phyloP scores from a whole-genome alignment of 2,888 invertebrate species.

The Phymatocera aterrima region DNA sequence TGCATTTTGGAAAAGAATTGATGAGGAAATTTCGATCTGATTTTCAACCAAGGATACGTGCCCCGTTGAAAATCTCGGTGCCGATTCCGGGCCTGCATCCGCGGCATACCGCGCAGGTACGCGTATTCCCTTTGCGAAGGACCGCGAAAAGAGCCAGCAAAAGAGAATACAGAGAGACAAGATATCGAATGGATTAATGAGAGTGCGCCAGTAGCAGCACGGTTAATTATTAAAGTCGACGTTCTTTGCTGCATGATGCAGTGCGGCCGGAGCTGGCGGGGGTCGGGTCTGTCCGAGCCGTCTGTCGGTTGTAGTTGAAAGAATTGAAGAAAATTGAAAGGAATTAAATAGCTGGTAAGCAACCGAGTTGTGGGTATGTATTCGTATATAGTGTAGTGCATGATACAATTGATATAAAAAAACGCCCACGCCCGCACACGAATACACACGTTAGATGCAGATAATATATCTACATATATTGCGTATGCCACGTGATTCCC shows the following conservation, averaged over 20 bases:
- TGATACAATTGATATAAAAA: constrained; percentile 9
- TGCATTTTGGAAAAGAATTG: too few relatives aligned
- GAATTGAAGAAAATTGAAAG: constrained; percentile 39
- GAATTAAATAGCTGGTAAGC: constrained; percentile 51
- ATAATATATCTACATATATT: too few relatives aligned
- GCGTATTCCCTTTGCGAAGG: not conserved
- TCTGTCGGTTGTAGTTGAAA: constrained; percentile 59
- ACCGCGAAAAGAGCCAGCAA: not conserved
- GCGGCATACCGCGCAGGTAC: too few relatives aligned
- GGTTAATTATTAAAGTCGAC: constrained; percentile 52
- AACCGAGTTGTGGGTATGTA: too few relatives aligned
- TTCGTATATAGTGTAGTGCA: too few relatives aligned
- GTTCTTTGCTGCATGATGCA: too few relatives aligned
- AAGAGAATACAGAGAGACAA: not conserved
- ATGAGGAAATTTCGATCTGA: too few relatives aligned
- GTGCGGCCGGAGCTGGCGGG: not conserved
- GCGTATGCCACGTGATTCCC: too few relatives aligned
- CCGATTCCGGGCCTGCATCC: too few relatives aligned
- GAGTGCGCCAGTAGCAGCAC: too few relatives aligned
- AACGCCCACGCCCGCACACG: not conserved
- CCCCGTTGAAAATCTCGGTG: too few relatives aligned
- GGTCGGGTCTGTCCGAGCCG: constrained; percentile 56
- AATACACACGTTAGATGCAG: not conserved
- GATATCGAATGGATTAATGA: constrained; percentile 51
- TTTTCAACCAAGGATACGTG: too few relatives aligned